Percentiles rank a stretch among this genome's conserved stretches.
These are phyloP conservation scores for Amphilophus citrinellus DNA, from an alignment of 2,113 vertebrate genomes.

Conservation along the genomic window DNA sequence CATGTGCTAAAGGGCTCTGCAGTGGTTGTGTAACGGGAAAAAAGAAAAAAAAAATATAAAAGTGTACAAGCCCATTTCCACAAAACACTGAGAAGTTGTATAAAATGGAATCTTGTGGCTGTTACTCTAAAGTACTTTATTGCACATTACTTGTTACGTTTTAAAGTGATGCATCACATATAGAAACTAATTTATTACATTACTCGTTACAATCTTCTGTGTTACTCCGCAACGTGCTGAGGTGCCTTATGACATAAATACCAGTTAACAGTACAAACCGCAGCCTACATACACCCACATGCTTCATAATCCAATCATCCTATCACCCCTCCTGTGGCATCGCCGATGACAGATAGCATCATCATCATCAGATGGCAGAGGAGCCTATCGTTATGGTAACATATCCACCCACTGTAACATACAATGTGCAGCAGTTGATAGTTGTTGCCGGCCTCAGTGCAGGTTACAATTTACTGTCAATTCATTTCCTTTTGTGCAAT, in stretches of 20 bases:
- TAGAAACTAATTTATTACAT: not conserved
- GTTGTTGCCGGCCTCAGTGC: too few relatives aligned
- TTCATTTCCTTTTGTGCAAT: too few relatives aligned
- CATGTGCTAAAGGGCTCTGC: too few relatives aligned
- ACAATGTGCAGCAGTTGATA: too few relatives aligned
- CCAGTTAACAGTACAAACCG: not conserved
- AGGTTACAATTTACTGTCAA: too few relatives aligned
- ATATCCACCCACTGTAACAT: not conserved
- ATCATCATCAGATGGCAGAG: not conserved
- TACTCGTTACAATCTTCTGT: rapidly evolving
- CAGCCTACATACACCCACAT: not conserved
- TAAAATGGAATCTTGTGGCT: not conserved
- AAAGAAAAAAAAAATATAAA: too few relatives aligned
- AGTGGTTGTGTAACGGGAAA: too few relatives aligned
- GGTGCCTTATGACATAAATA: not conserved
- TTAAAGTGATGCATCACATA: not conserved
- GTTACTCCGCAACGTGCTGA: not conserved
- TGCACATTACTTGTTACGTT: not conserved
- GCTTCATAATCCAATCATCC: not conserved
- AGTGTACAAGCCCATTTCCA: too few relatives aligned
- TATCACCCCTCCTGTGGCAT: not conserved
- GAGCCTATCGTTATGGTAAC: rapidly evolving
- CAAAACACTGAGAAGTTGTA: too few relatives aligned
- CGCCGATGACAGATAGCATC: not conserved
- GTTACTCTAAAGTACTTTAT: not conserved